Conservation (phyloP, 2,113 vertebrate species). For the Prunella himalayana region DNA sequence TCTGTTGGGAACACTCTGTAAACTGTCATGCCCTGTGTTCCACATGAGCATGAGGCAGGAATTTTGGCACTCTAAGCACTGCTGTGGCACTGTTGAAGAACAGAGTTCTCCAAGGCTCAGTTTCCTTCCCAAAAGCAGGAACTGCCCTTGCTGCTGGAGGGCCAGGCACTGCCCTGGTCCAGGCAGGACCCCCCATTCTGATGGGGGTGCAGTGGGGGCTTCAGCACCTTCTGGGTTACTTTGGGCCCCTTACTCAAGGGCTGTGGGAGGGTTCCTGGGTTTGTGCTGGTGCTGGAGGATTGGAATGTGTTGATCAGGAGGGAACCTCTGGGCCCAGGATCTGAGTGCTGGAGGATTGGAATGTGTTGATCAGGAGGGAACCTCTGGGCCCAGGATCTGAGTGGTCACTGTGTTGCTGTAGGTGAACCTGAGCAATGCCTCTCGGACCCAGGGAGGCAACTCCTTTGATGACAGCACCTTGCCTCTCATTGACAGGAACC, state of each 20-base stretch:
- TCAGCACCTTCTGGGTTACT: not conserved
- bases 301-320: not conserved
- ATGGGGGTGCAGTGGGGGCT: not conserved
- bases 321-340: not conserved
- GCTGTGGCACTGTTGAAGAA: not conserved
- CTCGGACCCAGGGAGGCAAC: constrained; percentile 79
- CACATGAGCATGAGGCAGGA: not conserved
- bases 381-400: not conserved
- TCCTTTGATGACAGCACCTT: constrained; percentile 91
- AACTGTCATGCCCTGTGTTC: not conserved
- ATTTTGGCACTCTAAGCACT: not conserved
- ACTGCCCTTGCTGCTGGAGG: not conserved
- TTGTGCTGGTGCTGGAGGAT: not conserved
- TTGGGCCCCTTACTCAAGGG: not conserved
- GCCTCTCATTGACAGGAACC: constrained; percentile 86
- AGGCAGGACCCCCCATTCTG: accelerated
- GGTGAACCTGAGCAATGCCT: constrained; percentile 79
- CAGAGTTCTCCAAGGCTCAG: not conserved
- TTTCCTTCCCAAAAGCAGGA: not conserved
- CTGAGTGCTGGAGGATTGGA: not conserved
- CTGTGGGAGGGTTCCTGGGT: not conserved
- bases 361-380: not conserved
- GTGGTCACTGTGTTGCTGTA: not conserved
- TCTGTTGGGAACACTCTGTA: not conserved
- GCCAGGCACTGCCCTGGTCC: not conserved